Conservation (phyloP, 37 sponge, comb jelly and placozoan genomes). For the Cliona cf. orientalis region DNA sequence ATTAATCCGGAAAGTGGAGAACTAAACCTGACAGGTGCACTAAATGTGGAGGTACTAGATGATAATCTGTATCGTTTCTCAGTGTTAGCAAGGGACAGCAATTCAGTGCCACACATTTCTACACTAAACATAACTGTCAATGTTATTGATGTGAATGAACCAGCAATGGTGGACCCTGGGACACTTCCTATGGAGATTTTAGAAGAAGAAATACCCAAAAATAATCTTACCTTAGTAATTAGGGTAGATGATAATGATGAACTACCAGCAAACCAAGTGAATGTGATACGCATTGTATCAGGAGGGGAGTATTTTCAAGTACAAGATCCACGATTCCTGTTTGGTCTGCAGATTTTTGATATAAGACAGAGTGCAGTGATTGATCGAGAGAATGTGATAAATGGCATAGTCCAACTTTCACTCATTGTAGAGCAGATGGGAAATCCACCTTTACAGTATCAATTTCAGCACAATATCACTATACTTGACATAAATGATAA, state of each 20-base stretch:
- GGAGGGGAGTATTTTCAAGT: neutral
- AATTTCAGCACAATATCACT: neutral
- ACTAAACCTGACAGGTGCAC: neutral
- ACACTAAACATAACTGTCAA: neutral
- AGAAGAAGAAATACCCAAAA: neutral
- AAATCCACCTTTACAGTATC: neutral
- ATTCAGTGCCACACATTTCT: neutral
- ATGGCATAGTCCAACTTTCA: neutral
- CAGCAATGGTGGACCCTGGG: neutral
- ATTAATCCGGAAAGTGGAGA: slow-evolving; percentile 17
- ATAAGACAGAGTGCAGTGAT: neutral
- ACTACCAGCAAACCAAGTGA: neutral
- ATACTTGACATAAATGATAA: neutral
- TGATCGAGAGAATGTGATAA: neutral
- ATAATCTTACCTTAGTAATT: neutral
- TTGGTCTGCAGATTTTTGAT: neutral
- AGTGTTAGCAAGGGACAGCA: neutral
- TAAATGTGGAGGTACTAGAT: neutral
- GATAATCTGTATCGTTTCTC: neutral
- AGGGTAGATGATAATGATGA: neutral
- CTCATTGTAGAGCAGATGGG: neutral
- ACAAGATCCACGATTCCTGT: neutral
- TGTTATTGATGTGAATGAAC: neutral
- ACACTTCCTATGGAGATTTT: neutral
- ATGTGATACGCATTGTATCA: neutral